phyloP scores from a whole-genome alignment of 2,113 vertebrate genomes.

The Lasiurus borealis region DNA sequence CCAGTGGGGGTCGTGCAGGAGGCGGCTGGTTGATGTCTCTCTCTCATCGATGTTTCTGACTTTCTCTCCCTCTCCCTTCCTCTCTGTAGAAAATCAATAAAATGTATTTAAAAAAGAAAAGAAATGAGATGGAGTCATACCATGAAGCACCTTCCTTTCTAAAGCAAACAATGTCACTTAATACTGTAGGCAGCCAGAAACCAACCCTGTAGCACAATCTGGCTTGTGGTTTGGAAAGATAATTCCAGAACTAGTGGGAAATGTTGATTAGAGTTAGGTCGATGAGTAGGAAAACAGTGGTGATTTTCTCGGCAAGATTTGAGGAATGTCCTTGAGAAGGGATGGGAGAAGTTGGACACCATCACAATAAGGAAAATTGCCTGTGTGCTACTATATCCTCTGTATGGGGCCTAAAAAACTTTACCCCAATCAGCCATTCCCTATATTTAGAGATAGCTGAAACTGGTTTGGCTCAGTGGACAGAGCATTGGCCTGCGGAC shows the following conservation, averaged over 20 bases:
- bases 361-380: not conserved
- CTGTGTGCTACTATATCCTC: too few species aligned
- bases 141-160: not conserved
- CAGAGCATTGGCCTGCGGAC: too few species aligned
- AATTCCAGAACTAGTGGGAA: not conserved
- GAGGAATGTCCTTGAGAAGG: not conserved
- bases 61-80: too few species aligned
- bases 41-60: too few species aligned
- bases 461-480: too few species aligned
- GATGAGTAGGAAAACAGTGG: not conserved
- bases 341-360: not conserved
- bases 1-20: too few species aligned
- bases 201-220: not conserved
- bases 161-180: not conserved
- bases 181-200: not conserved
- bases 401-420: not conserved
- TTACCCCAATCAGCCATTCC: not conserved
- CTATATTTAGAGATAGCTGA: too few species aligned
- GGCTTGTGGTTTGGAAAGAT: not conserved
- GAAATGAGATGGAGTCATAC: not conserved
- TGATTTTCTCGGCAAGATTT: not conserved
- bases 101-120: too few species aligned
- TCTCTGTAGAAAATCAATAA: too few species aligned
- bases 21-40: too few species aligned
- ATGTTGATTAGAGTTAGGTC: not conserved